phyloP scores from a whole-genome alignment of 2,113 vertebrate species.

The Sinocyclocheilus grahami region DNA sequence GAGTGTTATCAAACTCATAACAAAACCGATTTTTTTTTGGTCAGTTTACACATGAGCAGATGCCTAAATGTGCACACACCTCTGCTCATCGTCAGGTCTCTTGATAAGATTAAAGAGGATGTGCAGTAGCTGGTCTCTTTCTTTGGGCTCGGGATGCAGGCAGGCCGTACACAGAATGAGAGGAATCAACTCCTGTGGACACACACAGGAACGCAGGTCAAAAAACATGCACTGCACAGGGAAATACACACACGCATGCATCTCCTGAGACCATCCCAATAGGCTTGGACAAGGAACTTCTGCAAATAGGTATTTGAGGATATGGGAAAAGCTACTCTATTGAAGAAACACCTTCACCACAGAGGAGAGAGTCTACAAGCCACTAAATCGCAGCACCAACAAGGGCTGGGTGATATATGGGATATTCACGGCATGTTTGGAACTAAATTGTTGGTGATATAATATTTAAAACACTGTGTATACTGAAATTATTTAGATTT shows the following conservation, averaged over 20 bases:
- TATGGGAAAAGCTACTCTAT: not conserved
- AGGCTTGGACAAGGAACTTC: not conserved
- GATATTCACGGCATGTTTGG: not conserved
- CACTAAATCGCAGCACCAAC: constrained; percentile 13
- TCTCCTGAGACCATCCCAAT: constrained; percentile 45
- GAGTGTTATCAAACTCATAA: constrained; percentile 11
- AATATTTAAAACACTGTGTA: not conserved
- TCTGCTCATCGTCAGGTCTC: constrained; percentile 97
- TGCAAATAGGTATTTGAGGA: constrained; percentile 36
- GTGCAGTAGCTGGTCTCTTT: constrained; percentile 97
- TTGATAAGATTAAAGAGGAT: constrained; percentile 99
- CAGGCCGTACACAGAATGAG: constrained; percentile 96
- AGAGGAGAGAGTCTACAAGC: constrained; percentile 17
- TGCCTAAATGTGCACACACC: constrained; percentile 69
- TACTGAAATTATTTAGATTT: not conserved
- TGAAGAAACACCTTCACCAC: constrained; percentile 13
- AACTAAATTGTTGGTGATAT: not conserved
- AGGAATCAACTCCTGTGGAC: constrained; percentile 89
- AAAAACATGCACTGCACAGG: not conserved
- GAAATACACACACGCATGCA: constrained; percentile 37
- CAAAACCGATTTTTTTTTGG: not conserved
- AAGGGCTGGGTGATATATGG: not conserved
- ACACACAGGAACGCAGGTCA: constrained; percentile 49
- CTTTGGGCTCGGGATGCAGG: constrained; percentile 96
- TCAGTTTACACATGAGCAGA: constrained; percentile 58